Base-by-base conservation (phyloP, 2,113 vertebrate genomes). In the Melospiza georgiana region DNA sequence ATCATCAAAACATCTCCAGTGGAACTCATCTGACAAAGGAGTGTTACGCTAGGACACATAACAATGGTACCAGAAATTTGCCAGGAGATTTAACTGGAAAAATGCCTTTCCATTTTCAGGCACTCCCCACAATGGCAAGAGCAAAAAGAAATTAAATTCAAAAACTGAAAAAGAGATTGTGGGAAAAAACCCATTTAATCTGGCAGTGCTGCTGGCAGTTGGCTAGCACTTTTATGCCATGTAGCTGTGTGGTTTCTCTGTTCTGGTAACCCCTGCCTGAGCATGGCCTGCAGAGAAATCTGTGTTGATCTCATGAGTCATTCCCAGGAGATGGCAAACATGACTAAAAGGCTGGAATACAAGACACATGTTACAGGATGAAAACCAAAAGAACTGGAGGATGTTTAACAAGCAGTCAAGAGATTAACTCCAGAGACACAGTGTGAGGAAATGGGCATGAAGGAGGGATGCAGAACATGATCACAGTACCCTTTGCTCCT, bases 201-300 rank as follows among this genome's bases (percentile, higher is more conserved):
- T 92, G 55, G 72, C 87, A 84, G n/a, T 35, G 74, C 71, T 92
- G 86, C 80, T 92, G 84, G 91, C 66, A 62, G 14, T 78, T 89
- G 87, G 49, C 66, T 89, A 79, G 82, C 84, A 82, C 76, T 89
- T 90, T 82, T 79, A 68, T 87, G 87, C 52, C 84, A 20, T 92
- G 89, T 57, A 87, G 68, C 69, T 79, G 21, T 95, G 96, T 62
- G 93, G 95, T 95, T 97, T 94, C 74, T 97, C 91, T 95, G 90
- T 96, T 96, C 95, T 94, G 80, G 78, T 92, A 94, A 95, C 78
- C 91, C 85, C 94, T 95, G 87, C 67, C 82, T 93, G 84, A 84
- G 82, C 79, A 91, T 67, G 75, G 87, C 75, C 90, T 87, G 15
- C 59, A 68, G 22, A 85, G 67, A 90, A 91, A 87, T 83, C 35